phyloP scores from a whole-genome alignment of 2,797 vertebrate species.

The Melanotaenia pygmaea region DNA sequence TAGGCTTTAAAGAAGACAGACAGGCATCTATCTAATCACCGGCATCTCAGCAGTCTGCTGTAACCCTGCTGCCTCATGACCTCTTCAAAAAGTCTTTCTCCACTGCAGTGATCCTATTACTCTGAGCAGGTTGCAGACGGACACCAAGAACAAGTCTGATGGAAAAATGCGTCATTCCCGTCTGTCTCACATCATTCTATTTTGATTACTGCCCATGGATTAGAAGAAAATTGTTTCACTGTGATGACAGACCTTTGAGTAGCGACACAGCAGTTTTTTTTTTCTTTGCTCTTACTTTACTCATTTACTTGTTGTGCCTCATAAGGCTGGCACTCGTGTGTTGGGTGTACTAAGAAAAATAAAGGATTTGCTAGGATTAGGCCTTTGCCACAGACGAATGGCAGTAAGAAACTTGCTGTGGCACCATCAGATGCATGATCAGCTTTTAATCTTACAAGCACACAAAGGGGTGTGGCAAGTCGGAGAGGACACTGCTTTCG shows the following conservation, averaged over 20 bases:
- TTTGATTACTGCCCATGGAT: conserved; percentile 77
- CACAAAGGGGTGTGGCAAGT: conserved; percentile 45
- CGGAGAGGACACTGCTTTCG: conserved; percentile 64
- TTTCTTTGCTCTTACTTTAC: conserved; percentile 47
- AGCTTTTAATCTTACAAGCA: conserved; percentile 72
- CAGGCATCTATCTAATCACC: conserved; percentile 55
- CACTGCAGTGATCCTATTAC: conserved; percentile 55
- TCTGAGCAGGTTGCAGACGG: conserved; percentile 55
- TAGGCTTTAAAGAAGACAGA: conserved; percentile 21
- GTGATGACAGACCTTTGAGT: conserved; percentile 58
- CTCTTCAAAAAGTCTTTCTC: conserved; percentile 46
- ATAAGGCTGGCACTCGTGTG: conserved; percentile 38
- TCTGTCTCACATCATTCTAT: conserved; percentile 52
- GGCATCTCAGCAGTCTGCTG: conserved; percentile 25
- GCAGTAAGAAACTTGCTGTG: conserved; percentile 66
- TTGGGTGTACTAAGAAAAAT: conserved; percentile 73
- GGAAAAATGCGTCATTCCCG: conserved; percentile 71
- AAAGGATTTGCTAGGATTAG: conserved; percentile 82
- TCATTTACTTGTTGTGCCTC: conserved; percentile 54
- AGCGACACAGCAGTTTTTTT: conserved; percentile 54
- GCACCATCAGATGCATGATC: conserved; percentile 73
- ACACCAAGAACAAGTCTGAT: conserved; percentile 54
- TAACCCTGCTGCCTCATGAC: conserved; percentile 46
- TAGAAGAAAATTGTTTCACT: conserved; percentile 62
- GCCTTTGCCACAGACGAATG: conserved; percentile 65